Evolutionary conservation across 2,888 invertebrate species (phyloP), one percentile per base, ranked within the genome.

Genomic region (Gari tellinella): DNA sequence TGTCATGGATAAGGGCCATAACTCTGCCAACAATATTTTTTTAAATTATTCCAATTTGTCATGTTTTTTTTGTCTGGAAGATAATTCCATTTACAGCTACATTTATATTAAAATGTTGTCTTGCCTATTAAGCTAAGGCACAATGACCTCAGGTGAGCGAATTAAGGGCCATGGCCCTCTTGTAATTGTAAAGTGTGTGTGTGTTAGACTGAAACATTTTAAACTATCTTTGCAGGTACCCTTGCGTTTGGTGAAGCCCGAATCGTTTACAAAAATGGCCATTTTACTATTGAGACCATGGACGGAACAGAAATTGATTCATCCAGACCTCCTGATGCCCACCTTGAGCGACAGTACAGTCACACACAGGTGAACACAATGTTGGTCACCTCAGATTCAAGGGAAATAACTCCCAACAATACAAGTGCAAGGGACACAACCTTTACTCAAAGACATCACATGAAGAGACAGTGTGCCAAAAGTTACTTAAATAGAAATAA

Each of bases 241-340:
- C 46, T 84, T 31, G 75, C 81, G 3, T 73, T 73, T 43, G 81
- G 80, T 41, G 77, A 80, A 49, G 69, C 76, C 15, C 70, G 80
- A 37, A 82, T 84, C 49, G 78, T 82, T 19, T 84, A 82, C 66
- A 81, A 78, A 52, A 72, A 84, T 78, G 84, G 84, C 10, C 82
- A 82, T 63, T 84, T 84, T 45, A 81, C 82, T 14, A 81, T 84
- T 46, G 84, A 84, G 49, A 82, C 82, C 7, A 77, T 79, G 65
- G 80, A 80, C 40, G 66, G 55, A 10, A 60, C 46, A 19, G 70
- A 76, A 51, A 40, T 64, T 56, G 75, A 76, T 53, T 72, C 67
- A 2, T 48, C 66, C 1, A 23, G 60, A 23, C 64, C 58, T 14
- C 40, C 63, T 14, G 60, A 58, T 46, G 26, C 45, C 3, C 51